A percentile compares a stretch with the other conserved stretches of the same genome.
These are phyloP conservation scores for Dermatemys mawii DNA, from an alignment of 2,113 vertebrate genomes.

Conservation along the genomic window DNA sequence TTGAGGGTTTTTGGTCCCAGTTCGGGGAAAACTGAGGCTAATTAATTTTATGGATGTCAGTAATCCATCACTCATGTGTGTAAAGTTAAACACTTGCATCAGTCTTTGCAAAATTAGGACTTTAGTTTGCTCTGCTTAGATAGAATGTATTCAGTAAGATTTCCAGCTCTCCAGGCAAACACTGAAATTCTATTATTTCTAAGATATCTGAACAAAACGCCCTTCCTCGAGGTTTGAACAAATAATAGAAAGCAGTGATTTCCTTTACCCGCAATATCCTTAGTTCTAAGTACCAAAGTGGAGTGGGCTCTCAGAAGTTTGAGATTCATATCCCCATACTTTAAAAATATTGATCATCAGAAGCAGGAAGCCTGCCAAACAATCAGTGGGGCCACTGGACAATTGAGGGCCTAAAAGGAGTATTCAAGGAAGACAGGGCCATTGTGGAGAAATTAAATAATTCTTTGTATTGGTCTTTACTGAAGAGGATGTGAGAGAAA, in stretches of 20 bases:
- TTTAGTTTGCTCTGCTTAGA: not conserved
- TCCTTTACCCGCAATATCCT: not conserved
- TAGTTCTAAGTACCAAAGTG: not conserved
- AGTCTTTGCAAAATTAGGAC: not conserved
- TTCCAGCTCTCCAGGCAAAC: not conserved
- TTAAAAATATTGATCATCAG: too few species aligned
- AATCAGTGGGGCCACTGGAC: too few species aligned
- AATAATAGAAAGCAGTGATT: not conserved
- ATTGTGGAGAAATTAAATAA: too few species aligned
- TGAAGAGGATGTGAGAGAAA: too few species aligned
- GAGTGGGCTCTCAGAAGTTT: not conserved
- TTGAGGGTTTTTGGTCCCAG: not conserved
- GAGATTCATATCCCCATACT: not conserved
- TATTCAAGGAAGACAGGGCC: too few species aligned
- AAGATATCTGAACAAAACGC: not conserved
- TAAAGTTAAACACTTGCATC: not conserved
- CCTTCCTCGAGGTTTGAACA: not conserved
- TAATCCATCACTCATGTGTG: not conserved
- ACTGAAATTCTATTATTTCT: not conserved
- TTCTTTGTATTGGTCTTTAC: too few species aligned
- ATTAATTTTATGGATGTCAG: not conserved
- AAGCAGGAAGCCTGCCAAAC: too few species aligned
- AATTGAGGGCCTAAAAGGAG: too few species aligned
- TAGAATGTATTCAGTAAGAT: not conserved
- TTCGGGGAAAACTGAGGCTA: accelerated